Conservation (phyloP, 2,113 vertebrate species). For the Psephotus haematonotus region DNA sequence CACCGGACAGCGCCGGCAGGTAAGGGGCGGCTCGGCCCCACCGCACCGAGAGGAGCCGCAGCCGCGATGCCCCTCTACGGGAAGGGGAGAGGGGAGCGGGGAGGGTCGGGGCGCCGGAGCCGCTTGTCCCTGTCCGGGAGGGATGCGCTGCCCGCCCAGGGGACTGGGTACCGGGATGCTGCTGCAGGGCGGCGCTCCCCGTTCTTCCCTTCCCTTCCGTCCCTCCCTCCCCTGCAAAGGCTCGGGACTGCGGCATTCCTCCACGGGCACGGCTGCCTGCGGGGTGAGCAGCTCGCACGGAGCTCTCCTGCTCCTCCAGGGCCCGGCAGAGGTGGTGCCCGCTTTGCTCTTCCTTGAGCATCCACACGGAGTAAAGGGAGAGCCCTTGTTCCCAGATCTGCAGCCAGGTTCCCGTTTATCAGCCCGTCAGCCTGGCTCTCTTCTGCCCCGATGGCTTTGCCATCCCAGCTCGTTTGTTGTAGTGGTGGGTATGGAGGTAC, state of each 20-base stretch:
- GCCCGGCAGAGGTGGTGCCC: background rate
- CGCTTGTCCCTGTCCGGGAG: background rate
- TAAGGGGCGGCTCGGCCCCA: background rate
- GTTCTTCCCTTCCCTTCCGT: background rate
- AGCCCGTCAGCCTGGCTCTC: background rate
- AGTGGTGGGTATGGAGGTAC: background rate
- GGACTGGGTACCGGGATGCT: background rate
- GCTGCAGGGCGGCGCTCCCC: background rate
- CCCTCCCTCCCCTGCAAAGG: background rate
- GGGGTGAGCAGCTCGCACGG: background rate
- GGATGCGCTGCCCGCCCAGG: background rate
- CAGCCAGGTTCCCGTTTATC: background rate
- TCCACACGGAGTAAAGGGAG: background rate
- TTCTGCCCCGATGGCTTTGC: too few relatives aligned
- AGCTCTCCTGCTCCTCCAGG: background rate
- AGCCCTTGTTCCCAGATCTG: too few relatives aligned
- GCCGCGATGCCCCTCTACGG: too few relatives aligned
- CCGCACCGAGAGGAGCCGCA: background rate
- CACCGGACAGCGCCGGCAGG: conserved; percentile 16
- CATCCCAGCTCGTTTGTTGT: background rate
- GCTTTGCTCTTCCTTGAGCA: background rate
- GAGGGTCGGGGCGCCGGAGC: background rate
- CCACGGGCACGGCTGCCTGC: background rate
- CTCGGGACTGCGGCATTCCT: background rate
- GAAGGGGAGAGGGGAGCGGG: background rate